These are phyloP conservation scores for Homarus gammarus DNA, from an alignment of 2,888 invertebrate genomes.

Conservation along the genomic window DNA sequence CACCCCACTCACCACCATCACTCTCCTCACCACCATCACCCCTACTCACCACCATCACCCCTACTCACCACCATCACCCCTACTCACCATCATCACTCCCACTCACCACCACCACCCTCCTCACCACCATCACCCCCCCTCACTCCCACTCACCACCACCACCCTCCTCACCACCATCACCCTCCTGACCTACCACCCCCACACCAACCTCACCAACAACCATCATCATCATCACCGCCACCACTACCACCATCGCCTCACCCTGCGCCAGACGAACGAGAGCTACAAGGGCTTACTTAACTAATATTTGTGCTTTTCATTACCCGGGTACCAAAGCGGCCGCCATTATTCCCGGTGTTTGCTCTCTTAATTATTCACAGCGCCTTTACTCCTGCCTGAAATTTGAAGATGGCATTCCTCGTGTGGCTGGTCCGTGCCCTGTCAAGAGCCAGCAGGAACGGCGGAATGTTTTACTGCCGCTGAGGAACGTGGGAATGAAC, in stretches of 20 bases:
- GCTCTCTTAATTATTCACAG: conserved; percentile 48
- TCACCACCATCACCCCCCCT: neutral
- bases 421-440: neutral
- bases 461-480: too few species aligned
- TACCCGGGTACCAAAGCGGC: conserved; percentile 37
- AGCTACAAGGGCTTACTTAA: conserved; percentile 45
- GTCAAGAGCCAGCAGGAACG: neutral
- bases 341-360: conserved; percentile 60
- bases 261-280: neutral
- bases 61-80: neutral
- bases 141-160: neutral
- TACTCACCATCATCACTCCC: too few species aligned
- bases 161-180: neutral
- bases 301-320: conserved; percentile 67
- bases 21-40: too few species aligned
- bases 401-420: conserved; percentile 21
- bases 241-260: neutral
- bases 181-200: too few species aligned
- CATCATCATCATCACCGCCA: neutral
- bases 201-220: neutral
- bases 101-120: neutral
- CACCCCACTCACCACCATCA: too few species aligned
- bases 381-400: conserved; percentile 2
- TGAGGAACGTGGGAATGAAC: too few species aligned
- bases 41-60: neutral